phyloP scores from a whole-genome alignment of 2,888 invertebrate genomes.

The Hydrotaea cyrtoneurina region DNA sequence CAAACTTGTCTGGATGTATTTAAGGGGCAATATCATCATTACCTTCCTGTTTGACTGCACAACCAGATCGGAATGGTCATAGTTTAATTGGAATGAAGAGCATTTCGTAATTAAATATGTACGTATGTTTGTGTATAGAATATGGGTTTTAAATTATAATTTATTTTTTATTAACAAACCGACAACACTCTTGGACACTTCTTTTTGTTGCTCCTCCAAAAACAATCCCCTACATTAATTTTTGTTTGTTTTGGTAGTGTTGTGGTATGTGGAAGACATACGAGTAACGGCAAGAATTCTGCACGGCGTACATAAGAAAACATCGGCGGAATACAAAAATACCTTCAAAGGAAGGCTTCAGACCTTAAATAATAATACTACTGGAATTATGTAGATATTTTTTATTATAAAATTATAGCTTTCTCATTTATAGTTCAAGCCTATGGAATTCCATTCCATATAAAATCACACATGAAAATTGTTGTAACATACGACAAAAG shows the following conservation, averaged over 20 bases:
- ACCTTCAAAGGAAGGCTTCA: too few relatives aligned
- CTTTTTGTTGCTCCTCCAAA: not conserved
- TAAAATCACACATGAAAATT: too few relatives aligned
- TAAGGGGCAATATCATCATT: constrained; percentile 33
- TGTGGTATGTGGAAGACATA: not conserved
- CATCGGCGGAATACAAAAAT: too few relatives aligned
- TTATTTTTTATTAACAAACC: not conserved
- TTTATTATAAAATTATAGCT: too few relatives aligned
- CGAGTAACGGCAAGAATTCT: not conserved
- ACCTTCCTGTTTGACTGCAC: constrained; percentile 46
- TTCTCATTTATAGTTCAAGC: too few relatives aligned
- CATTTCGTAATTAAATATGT: not conserved
- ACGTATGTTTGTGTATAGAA: too few relatives aligned
- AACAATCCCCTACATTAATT: constrained; percentile 23
- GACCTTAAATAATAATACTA: too few relatives aligned
- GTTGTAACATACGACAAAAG: too few relatives aligned
- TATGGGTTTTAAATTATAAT: not conserved
- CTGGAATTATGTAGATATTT: too few relatives aligned
- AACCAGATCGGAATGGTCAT: not conserved
- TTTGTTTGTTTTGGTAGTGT: not conserved
- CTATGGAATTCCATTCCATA: too few relatives aligned
- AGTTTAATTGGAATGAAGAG: not conserved
- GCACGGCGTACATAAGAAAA: not conserved
- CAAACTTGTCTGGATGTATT: constrained; percentile 15
- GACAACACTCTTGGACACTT: not conserved